phyloP scores from a whole-genome alignment of 2,888 invertebrate genomes.

The Furcula furcula region DNA sequence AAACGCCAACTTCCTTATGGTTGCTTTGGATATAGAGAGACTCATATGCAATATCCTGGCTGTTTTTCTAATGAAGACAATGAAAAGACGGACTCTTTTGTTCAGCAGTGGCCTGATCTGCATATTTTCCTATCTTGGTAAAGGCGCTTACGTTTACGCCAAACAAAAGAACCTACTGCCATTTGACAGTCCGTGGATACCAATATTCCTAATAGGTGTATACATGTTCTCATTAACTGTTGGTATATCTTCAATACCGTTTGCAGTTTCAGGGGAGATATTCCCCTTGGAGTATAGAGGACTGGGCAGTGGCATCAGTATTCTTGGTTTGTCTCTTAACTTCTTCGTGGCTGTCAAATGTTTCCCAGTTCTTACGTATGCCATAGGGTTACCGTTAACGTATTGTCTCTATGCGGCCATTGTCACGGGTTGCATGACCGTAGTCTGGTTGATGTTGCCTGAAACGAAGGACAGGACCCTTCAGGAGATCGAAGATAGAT shows the following conservation, averaged over 20 bases:
- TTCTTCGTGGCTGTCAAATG: slow-evolving; percentile 85
- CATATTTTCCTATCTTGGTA: slow-evolving; percentile 77
- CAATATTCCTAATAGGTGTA: slow-evolving; percentile 70
- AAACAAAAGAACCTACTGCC: slow-evolving; percentile 50
- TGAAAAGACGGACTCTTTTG: slow-evolving; percentile 82
- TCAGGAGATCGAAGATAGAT: slow-evolving; percentile 84
- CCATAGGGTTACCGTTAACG: slow-evolving; percentile 79
- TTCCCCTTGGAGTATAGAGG: slow-evolving; percentile 84
- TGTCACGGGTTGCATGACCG: slow-evolving; percentile 72
- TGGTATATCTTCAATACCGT: slow-evolving; percentile 85
- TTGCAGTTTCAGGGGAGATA: slow-evolving; percentile 87
- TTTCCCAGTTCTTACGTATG: slow-evolving; percentile 79
- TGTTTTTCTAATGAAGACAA: slow-evolving; percentile 81
- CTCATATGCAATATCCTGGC: slow-evolving; percentile 83
- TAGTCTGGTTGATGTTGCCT: slow-evolving; percentile 83
- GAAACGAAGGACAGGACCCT: slow-evolving; percentile 86
- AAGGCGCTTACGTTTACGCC: slow-evolving; percentile 69
- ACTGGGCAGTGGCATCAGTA: slow-evolving; percentile 84
- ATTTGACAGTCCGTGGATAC: slow-evolving; percentile 67
- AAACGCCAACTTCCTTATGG: slow-evolving; percentile 83
- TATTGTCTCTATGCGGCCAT: slow-evolving; percentile 83
- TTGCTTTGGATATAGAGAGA: slow-evolving; percentile 84
- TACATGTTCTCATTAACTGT: slow-evolving; percentile 82
- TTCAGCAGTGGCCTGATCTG: slow-evolving; percentile 83
- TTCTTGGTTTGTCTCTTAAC: slow-evolving; percentile 83